phyloP scores from a whole-genome alignment of 2,113 vertebrate species.

The Coptodon bakossiorum region DNA sequence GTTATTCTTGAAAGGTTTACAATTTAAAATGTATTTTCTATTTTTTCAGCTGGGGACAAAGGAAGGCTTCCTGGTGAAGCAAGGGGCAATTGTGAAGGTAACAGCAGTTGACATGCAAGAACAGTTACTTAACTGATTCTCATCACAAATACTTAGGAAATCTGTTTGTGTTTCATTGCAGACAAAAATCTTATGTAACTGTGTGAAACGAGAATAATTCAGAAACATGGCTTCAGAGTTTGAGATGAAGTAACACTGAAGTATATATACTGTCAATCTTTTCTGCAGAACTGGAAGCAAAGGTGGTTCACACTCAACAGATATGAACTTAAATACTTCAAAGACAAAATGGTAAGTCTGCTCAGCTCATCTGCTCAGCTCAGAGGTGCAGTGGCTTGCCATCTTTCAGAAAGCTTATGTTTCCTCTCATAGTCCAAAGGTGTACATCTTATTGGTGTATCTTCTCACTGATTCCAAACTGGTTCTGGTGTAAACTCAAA shows the following conservation, averaged over 20 bases:
- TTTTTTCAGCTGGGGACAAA: conserved; percentile 88
- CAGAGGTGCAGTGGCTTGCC: not conserved
- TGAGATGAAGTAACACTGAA: not conserved
- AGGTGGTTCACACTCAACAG: conserved; percentile 94
- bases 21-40: not conserved
- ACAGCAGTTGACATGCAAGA: not conserved
- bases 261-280: not conserved
- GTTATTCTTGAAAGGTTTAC: not conserved
- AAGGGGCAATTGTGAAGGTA: conserved; percentile 83
- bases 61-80: conserved; percentile 93
- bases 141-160: not conserved
- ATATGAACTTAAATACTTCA: conserved; percentile 95
- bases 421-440: not conserved
- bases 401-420: not conserved
- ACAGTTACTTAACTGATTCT: not conserved
- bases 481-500: not conserved
- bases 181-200: not conserved
- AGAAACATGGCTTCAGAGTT: not conserved
- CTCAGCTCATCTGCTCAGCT: not conserved
- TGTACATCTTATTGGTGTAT: not conserved
- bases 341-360: conserved; percentile 86
- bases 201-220: not conserved
- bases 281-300: conserved; percentile 88
- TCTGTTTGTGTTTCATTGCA: not conserved
- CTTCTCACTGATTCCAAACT: not conserved